Evolutionary conservation across 2,113 vertebrate genomes (phyloP).

Genomic region (Pseudopipra pipra): DNA sequence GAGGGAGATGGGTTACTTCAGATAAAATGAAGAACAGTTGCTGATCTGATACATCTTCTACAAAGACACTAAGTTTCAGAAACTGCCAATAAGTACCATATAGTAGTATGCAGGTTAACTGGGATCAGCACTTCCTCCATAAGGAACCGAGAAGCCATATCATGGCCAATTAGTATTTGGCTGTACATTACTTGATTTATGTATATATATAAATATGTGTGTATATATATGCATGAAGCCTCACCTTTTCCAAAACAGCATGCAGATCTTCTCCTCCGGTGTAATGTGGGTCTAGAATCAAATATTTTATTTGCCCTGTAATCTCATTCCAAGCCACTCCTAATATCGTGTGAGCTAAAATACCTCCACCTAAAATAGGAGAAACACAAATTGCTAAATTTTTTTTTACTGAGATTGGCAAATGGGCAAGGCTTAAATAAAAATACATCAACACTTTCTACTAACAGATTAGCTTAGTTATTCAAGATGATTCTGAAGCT

Average conservation of each 20-base stretch:
- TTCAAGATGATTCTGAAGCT: neutral
- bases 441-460: neutral
- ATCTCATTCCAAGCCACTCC: conserved; percentile 93
- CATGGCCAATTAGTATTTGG: neutral
- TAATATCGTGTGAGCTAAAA: conserved; percentile 94
- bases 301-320: conserved; percentile 88
- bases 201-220: neutral
- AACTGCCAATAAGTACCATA: neutral
- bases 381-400: neutral
- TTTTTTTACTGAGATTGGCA: neutral
- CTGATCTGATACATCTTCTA: neutral
- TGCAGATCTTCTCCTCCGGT: conserved; percentile 93
- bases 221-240: neutral
- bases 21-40: neutral
- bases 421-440: neutral
- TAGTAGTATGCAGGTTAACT: neutral
- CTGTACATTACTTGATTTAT: neutral
- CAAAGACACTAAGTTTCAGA: neutral
- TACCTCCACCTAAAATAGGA: conserved; percentile 83
- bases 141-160: neutral
- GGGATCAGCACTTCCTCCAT: neutral
- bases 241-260: conserved; percentile 90
- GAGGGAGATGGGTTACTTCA: neutral
- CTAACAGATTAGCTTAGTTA: neutral
- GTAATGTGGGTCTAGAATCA: conserved; percentile 96